phyloP scores from a whole-genome alignment of 1,140 invertebrate genomes.

The Steinernema feltiae region DNA sequence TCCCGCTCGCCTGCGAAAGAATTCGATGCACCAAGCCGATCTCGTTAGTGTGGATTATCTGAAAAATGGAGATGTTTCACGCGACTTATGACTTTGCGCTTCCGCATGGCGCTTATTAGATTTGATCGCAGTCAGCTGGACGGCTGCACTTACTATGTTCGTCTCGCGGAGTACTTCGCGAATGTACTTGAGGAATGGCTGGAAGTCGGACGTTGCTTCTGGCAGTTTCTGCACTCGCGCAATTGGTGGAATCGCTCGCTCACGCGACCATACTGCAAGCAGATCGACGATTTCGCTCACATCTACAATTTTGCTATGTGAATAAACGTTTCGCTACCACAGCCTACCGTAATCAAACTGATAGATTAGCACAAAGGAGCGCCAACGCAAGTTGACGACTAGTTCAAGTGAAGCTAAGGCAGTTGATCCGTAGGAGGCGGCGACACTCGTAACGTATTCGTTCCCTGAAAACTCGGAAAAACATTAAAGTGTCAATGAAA shows the following conservation, averaged over 20 bases:
- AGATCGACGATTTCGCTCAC: conserved; percentile 37
- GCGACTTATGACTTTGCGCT: not conserved
- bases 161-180: conserved; percentile 45
- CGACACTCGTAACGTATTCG: conserved; percentile 44
- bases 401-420: conserved; percentile 44
- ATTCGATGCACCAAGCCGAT: conserved; percentile 47
- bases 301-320: conserved; percentile 31
- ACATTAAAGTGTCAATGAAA: not conserved
- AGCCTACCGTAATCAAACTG: conserved; percentile 34
- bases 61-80: conserved; percentile 18
- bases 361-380: conserved; percentile 50
- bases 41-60: conserved; percentile 50
- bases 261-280: conserved; percentile 33
- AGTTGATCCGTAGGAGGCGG: conserved; percentile 33
- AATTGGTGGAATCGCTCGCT: conserved; percentile 32
- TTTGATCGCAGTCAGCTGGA: not conserved
- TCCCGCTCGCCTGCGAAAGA: conserved; percentile 37
- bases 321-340: conserved; percentile 20
- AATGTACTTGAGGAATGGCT: conserved; percentile 47
- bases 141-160: conserved; percentile 50
- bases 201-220: conserved; percentile 31
- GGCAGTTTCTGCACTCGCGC: conserved; percentile 41
- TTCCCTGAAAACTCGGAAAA: conserved; percentile 20
- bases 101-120: not conserved
- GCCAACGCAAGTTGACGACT: conserved; percentile 44